Conservation (phyloP, 1,140 invertebrate species). For the Elymnias hypermnestra region DNA sequence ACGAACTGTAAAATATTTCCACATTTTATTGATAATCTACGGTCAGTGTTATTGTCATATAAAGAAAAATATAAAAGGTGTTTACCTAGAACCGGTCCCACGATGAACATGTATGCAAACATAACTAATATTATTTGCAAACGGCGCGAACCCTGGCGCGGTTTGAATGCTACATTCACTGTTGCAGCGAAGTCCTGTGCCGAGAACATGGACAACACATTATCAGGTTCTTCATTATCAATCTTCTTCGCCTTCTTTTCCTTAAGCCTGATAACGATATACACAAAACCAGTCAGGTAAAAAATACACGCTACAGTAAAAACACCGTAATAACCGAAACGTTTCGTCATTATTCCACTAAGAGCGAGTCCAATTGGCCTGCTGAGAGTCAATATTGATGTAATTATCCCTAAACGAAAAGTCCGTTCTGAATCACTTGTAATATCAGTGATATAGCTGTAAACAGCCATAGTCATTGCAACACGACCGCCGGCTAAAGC, state of each 20-base stretch:
- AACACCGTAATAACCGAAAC: slow-evolving; percentile 70
- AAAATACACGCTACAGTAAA: slow-evolving; percentile 65
- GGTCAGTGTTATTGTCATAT: too few species aligned
- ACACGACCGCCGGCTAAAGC: slow-evolving; percentile 76
- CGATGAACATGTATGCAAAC: slow-evolving; percentile 72
- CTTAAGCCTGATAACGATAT: slow-evolving; percentile 64
- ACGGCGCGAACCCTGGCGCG: slow-evolving; percentile 55
- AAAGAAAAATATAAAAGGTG: slow-evolving; percentile 22
- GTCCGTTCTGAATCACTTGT: slow-evolving; percentile 77
- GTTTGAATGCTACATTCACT: slow-evolving; percentile 70
- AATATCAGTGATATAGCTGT: slow-evolving; percentile 78
- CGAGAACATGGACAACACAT: slow-evolving; percentile 52
- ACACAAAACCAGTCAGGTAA: slow-evolving; percentile 67
- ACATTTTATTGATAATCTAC: too few species aligned
- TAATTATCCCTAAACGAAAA: slow-evolving; percentile 77
- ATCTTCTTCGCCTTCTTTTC: slow-evolving; percentile 55
- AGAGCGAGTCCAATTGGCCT: slow-evolving; percentile 68
- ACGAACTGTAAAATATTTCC: too few species aligned
- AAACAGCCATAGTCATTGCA: slow-evolving; percentile 77
- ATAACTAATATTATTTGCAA: slow-evolving; percentile 71
- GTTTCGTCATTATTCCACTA: slow-evolving; percentile 68
- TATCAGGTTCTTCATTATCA: slow-evolving; percentile 36
- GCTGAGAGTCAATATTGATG: slow-evolving; percentile 73
- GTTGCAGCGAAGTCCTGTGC: slow-evolving; percentile 68
- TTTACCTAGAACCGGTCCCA: slow-evolving; percentile 74